Conservation (phyloP, 2,888 invertebrate species). For the Amitus sp. region DNA sequence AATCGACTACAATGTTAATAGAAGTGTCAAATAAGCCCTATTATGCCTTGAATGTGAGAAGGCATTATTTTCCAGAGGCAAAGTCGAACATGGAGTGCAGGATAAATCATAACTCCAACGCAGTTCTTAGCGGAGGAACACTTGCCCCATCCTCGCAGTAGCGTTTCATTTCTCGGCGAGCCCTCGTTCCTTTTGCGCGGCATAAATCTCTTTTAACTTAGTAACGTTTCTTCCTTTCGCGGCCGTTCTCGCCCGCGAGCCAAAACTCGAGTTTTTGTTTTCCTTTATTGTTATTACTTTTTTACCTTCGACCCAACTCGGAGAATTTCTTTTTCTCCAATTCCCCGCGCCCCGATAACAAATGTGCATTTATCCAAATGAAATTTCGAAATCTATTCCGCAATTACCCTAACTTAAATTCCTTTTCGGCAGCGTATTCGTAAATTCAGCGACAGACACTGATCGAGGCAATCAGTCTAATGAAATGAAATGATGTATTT, state of each 20-base stretch:
- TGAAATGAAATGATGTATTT: slow-evolving; percentile 28
- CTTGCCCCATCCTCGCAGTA: slow-evolving; percentile 26
- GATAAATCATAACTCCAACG: slow-evolving; percentile 46
- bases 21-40: slow-evolving; percentile 34
- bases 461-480: not conserved
- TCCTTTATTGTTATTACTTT: slow-evolving; percentile 29
- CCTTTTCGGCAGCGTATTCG: too few relatives aligned
- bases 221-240: slow-evolving; percentile 34
- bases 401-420: too few relatives aligned
- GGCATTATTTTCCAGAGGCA: slow-evolving; percentile 21
- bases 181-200: slow-evolving; percentile 39
- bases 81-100: slow-evolving; percentile 31
- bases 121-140: slow-evolving; percentile 37
- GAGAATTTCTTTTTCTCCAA: not conserved
- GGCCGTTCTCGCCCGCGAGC: slow-evolving; percentile 25
- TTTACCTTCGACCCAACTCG: slow-evolving; percentile 1
- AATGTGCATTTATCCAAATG: not conserved
- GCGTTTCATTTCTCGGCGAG: slow-evolving; percentile 44
- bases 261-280: slow-evolving; percentile 31
- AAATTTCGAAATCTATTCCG: too few relatives aligned
- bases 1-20: slow-evolving; percentile 22
- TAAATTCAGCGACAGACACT: too few relatives aligned
- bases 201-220: slow-evolving; percentile 46
- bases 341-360: not conserved
- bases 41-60: slow-evolving; percentile 28